Base-by-base conservation (phyloP, 2,113 vertebrate genomes). In the Calidris pugnax region DNA sequence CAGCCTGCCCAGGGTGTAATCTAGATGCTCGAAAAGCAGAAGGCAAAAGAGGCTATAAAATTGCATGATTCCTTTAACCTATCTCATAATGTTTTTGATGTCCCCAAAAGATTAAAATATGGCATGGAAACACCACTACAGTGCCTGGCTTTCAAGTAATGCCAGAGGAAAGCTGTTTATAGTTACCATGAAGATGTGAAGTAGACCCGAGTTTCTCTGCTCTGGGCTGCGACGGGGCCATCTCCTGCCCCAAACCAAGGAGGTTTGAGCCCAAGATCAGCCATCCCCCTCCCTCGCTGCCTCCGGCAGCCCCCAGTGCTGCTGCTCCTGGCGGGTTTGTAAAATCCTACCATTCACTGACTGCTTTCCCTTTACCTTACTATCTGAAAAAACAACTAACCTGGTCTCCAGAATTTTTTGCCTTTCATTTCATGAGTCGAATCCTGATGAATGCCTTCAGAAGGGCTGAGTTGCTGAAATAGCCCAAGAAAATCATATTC, bases 211-310 rank as follows among this genome's bases (percentile, higher is more conserved):
- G 20, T 67, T 77, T 56, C 53, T 83, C n/a, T 45, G 33, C 68
- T 69, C 19, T 30, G 39, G 30, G n/a, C 39, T 59, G 43, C 18
- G 56, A 30, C 0, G 2, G 19, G 26, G n/a, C 9, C 37, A 22
- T 43, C 22, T 74, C 21, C 37, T 53, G 47, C 53, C 41, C 53
- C 28, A n/a, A 32, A 10, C 7, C 4, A 28, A 20, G 22, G 48
- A 28, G 67, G 11, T 47, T 27, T 41, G 43, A 1, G 4, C 51
- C 56, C 63, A 51, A 35, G 51, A 9, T 9, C 39, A 59, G 24
- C 17, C 35, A 21, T 21, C 10, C 14, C 4, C 23, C 5, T 30
- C 9, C 1, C 50, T 55, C 5, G 0, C 19, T 28, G 11, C 64
- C 39, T 63, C 33, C 64, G 39, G 35, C 48, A 56, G 18, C 51